phyloP scores from a whole-genome alignment of 2,888 invertebrate species.

The Artemia sinica region DNA sequence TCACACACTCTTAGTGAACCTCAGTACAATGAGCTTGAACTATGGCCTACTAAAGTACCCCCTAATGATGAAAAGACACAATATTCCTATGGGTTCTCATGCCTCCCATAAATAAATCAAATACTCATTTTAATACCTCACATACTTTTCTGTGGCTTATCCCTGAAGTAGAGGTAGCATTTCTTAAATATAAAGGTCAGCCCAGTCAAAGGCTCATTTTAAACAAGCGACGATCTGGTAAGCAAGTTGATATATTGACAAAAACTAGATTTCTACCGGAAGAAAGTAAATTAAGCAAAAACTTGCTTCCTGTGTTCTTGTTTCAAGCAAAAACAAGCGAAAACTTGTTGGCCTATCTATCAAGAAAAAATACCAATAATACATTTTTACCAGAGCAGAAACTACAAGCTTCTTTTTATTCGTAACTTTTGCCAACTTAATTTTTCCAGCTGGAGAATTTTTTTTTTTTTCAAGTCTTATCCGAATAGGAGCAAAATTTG shows the following conservation, averaged over 20 bases:
- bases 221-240: constrained; percentile 54
- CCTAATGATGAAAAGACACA: neutral
- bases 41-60: neutral
- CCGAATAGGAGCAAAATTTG: too few species aligned
- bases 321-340: too few species aligned
- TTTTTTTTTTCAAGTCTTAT: too few species aligned
- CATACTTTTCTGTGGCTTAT: constrained; percentile 52
- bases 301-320: too few species aligned
- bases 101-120: constrained; percentile 47
- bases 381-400: too few species aligned
- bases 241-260: constrained; percentile 26
- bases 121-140: constrained; percentile 40
- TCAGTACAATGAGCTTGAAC: neutral
- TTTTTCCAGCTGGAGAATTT: too few species aligned
- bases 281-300: too few species aligned
- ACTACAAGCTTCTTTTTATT: too few species aligned
- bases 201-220: constrained; percentile 48
- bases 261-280: too few species aligned
- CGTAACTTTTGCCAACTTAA: too few species aligned
- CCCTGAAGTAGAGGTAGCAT: constrained; percentile 35
- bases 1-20: neutral
- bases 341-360: too few species aligned
- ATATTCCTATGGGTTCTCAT: constrained; percentile 60
- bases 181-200: constrained; percentile 35
- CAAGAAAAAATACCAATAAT: too few species aligned